Base-by-base conservation (phyloP, 2,113 vertebrate species). In the Lynx canadensis region DNA sequence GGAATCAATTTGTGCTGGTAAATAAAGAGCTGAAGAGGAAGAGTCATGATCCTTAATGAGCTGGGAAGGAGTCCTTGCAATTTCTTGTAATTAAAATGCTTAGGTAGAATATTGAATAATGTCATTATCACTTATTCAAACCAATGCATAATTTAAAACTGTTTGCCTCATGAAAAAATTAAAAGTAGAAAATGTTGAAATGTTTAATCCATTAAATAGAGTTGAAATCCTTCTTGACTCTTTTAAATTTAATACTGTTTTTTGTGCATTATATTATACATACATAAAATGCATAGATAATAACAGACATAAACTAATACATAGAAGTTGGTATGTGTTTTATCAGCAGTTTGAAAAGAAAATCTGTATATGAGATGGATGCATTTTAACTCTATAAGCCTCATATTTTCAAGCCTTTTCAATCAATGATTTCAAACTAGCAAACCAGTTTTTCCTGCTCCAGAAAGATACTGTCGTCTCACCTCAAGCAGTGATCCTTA, bases 51-150 rank as follows among this genome's bases (percentile, higher is more conserved):
- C 21, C 23, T 74, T 84, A 92, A 92, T 96, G 71, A 89, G 12
- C 18, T 7, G 41, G 36, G 31, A 48, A 80, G 33, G 33, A 50
- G 33, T 73, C 55, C 21, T 48, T 84, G 36, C 4, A 92, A n/a
- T 66, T 79, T 84, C 68, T 41, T 89, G 15, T 73, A 85, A 79
- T 73, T 83, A 84, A 79, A 79, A 45, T 33, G 36, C 27, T 31
- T 80, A 55, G 73, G 52, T 66, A 60, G 71, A 89, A 74, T 31
- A 50, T 13, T 66, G 52, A 89, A 85, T 73, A 60, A 79, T 50
- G 48, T 33, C 45, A 94, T 63, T 94, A 94, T 82, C 9, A 84
- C 66, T 84, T 94, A 92, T 60, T 74, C 16, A 84, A 88, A 65
- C 74, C 80, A 89, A 80, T 74, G 19, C 27, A 94, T 65, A 55